A percentile compares a stretch with the other conserved stretches of the same genome.
Conservation (phyloP, 1,140 invertebrate species). For the Drosophila parabipectinata region DNA sequence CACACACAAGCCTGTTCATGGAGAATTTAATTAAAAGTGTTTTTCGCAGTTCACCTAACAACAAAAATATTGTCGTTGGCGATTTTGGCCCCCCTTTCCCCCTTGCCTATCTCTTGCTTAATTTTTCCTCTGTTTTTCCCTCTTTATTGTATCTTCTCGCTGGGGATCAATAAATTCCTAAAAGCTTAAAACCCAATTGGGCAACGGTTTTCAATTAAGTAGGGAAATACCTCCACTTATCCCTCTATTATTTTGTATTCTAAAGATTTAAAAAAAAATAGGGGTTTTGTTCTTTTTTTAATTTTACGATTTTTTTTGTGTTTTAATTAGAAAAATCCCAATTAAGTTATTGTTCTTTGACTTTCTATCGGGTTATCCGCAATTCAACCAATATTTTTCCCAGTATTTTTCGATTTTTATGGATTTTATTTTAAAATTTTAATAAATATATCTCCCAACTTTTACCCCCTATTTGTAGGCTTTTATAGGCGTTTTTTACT, state of each 20-base stretch:
- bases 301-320: no score
- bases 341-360: no score
- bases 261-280: background rate
- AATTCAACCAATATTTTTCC: no score
- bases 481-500: no score
- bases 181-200: conserved; percentile 35
- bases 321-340: no score
- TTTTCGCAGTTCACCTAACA: conserved; percentile 23
- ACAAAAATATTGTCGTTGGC: conserved; percentile 19
- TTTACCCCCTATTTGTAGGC: no score
- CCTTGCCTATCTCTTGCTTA: background rate
- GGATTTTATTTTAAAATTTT: no score
- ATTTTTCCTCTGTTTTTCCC: background rate
- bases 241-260: background rate
- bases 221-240: background rate
- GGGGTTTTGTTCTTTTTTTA: conserved; percentile 8
- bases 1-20: background rate
- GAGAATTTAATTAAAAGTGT: conserved; percentile 47
- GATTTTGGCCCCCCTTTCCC: background rate
- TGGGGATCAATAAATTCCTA: conserved; percentile 39
- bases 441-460: no score
- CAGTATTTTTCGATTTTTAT: no score
- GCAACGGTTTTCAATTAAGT: conserved; percentile 34
- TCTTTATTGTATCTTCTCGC: background rate
- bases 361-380: no score